Base-by-base conservation (phyloP, 1,140 invertebrate genomes). In the Micrasema minimum region DNA sequence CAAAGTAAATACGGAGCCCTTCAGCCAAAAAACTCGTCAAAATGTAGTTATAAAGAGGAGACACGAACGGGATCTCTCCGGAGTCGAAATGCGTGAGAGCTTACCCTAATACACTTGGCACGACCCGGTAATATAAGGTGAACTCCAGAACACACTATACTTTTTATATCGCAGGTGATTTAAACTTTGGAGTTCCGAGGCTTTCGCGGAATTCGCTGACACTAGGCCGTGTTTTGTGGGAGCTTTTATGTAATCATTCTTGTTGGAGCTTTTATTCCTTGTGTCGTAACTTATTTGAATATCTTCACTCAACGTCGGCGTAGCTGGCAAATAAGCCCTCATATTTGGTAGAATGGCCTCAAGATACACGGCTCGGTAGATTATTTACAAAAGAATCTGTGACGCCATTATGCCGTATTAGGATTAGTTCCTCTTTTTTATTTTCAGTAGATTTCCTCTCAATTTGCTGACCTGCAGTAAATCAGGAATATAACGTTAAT, bases 21-120 rank as follows among this genome's bases (percentile, higher is more conserved):
- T 38, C 48, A 51, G 46, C 45, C 46, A 66, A 66, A 66, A 66
- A 66, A 66, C 64, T 66, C 64, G 48, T 66, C 64, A 66, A 66
- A 66, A 66, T 51, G 64, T 66, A 66, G 64, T 66, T 66, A 66
- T 66, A 51, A 62, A 62, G 57, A 62, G 38, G 18, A 62, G 37
- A 43, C 57, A 62, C 57, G 57, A 43, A 62, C 14, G 16, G 22
- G 38, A 43, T 62, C 57, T 22, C 37, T 18, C 37, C 37, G 20
- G 57, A 62, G 41, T 22, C 37, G 57, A 45, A 23, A n/a, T 62
- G 57, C 57, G 57, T 62, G 57, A 41, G 37, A 23, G 57, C 57
- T 62, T 62, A 62, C 57, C 38, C 57, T 62, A 62, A 62, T 45
- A 62, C 57, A 62, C 57, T 62, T n/a, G 57, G 57, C 57, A 31